These are phyloP conservation scores for Paramormyrops hopkinsi DNA, from an alignment of 2,797 vertebrate species.

Conservation along the genomic window DNA sequence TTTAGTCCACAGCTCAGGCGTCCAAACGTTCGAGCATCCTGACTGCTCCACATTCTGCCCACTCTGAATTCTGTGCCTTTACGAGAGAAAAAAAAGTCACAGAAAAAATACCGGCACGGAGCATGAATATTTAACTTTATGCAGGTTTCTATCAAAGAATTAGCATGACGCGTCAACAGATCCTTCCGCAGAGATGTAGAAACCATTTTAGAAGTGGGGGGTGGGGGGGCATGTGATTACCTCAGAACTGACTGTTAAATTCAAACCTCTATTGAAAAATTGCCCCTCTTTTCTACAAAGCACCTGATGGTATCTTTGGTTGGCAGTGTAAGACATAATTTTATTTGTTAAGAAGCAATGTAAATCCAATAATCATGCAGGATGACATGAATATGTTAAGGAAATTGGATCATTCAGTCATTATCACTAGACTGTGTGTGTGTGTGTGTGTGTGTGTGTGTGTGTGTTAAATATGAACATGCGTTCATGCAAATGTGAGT, in stretches of 20 bases:
- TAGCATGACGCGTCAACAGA: constrained; percentile 17
- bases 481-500: neutral
- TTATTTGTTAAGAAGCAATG: neutral
- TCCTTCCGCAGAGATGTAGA: neutral
- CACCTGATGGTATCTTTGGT: neutral
- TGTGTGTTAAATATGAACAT: constrained; percentile 13
- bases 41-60: neutral
- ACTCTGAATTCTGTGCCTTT: constrained; percentile 32
- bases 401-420: constrained; percentile 36
- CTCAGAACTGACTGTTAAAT: neutral
- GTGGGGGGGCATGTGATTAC: neutral
- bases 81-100: constrained; percentile 58
- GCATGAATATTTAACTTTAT: constrained; percentile 67
- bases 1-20: neutral
- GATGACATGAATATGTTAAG: constrained; percentile 29
- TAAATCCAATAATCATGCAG: constrained; percentile 20
- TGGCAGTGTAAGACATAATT: constrained; percentile 18
- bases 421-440: neutral
- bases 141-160: constrained; percentile 40
- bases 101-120: constrained; percentile 28
- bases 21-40: neutral
- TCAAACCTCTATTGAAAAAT: neutral
- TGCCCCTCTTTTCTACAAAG: neutral
- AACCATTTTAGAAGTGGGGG: neutral
- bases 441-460: neutral